These are phyloP conservation scores for Menidia menidia DNA, from an alignment of 2,797 vertebrate genomes.

Conservation along the genomic window DNA sequence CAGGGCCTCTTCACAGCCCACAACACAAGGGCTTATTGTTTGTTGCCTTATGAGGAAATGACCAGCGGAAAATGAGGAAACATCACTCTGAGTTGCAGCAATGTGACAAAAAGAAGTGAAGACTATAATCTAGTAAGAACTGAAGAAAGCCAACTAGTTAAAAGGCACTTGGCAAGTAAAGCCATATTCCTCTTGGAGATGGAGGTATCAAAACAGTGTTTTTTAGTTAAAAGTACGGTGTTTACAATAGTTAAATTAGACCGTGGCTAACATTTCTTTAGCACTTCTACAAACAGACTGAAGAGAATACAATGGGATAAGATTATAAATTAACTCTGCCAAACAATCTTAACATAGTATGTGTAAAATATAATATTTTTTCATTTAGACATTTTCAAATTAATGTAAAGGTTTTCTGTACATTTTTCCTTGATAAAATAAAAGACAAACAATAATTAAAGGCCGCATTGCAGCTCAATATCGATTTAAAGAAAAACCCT, in stretches of 20 bases:
- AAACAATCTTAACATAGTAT: slow-evolving; percentile 2
- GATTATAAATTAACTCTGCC: background rate
- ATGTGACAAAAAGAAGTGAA: slow-evolving; percentile 17
- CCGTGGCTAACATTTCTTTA: background rate
- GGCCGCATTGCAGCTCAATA: no score
- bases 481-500: no score
- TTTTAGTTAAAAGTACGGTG: background rate
- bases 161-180: slow-evolving; percentile 17
- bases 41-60: slow-evolving; percentile 15
- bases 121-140: slow-evolving; percentile 35
- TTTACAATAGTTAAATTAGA: no score
- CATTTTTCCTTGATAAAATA: no score
- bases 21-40: slow-evolving; percentile 9
- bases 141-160: slow-evolving; percentile 31
- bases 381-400: background rate
- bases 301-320: background rate
- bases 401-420: background rate
- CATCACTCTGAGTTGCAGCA: slow-evolving; percentile 8
- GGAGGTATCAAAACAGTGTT: background rate
- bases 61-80: slow-evolving; percentile 23
- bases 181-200: slow-evolving; percentile 3
- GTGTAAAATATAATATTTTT: slow-evolving; percentile 1
- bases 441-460: no score
- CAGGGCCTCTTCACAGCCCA: slow-evolving; percentile 16
- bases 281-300: no score